phyloP scores from a whole-genome alignment of 2,113 vertebrate genomes.

The Podarcis cretensis region DNA sequence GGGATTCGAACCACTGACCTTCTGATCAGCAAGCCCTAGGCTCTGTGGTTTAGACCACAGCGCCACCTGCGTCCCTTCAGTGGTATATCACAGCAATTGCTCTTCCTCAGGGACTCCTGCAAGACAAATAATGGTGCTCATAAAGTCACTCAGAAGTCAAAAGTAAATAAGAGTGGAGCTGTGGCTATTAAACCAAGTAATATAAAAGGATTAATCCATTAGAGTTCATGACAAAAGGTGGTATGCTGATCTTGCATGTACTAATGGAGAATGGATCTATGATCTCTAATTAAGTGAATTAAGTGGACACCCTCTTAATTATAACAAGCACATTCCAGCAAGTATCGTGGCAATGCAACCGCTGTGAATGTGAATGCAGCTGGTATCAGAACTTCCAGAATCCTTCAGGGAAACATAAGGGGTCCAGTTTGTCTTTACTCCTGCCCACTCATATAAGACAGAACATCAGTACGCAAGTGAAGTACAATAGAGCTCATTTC shows the following conservation, averaged over 20 bases:
- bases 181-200: conserved; percentile 51
- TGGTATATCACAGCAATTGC: conserved; percentile 12
- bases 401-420: not conserved
- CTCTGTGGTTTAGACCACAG: too few species aligned
- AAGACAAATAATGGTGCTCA: conserved; percentile 44
- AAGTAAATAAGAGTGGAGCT: conserved; percentile 60
- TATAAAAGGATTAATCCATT: conserved; percentile 50
- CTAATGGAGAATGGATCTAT: conserved; percentile 50
- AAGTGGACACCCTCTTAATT: conserved; percentile 47
- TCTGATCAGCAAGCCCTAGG: too few species aligned
- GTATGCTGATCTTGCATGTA: not conserved
- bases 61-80: not conserved
- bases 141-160: conserved; percentile 65
- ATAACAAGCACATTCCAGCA: conserved; percentile 9
- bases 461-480: conserved; percentile 16
- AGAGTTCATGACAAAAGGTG: conserved; percentile 46
- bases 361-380: not conserved
- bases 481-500: conserved; percentile 38
- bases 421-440: not conserved
- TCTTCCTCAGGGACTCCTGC: conserved; percentile 21
- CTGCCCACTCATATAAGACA: not conserved
- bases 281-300: conserved; percentile 50
- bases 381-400: not conserved
- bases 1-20: too few species aligned
- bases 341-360: not conserved